Base-by-base conservation (phyloP, 2,888 invertebrate species). In the Euzetes globulus region DNA sequence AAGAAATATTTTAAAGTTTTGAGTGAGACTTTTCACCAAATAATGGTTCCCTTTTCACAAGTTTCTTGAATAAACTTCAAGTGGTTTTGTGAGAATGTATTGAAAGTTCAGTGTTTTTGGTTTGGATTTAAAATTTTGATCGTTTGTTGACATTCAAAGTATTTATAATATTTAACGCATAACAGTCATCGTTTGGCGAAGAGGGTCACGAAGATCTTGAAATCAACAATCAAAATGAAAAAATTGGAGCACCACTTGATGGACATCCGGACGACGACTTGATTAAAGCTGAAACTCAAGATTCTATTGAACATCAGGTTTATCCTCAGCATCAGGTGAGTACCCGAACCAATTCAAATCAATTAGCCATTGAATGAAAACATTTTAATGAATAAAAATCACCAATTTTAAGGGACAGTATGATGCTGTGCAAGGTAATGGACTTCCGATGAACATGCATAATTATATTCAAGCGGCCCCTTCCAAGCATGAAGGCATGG, bases 261-360 rank as follows among this genome's bases (percentile, higher is more conserved):
- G 70, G 25, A 13, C 70, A 70, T 41, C 70, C 70, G 41, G 75
- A 75, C 47, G 75, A 75, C 45, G 75, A 75, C 19, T 29, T 75
- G 52, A 47, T 75, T 22, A 75, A 75, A 41, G 75, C 75, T 33
- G 75, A 75, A 33, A 75, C 72, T 72, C 75, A 75, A 47, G 75
- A 75, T 22, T 47, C 63, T 25, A 17, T 71, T 37, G 75, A 75
- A 29, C 75, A 75, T 27, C 71, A 75, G 50, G 63, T 27, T 11
- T 72, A 72, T 65, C 63, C 60, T 33, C 60, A 72, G 22, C 75
- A 75, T 45, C 75, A 75, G 75, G 75, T 75, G 27, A 33, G 60
- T n/a, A 37, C n/a, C n/a, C 33, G 17, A 63, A 33, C 33, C 4
- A 29, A 37, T 65, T 11, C 15, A 9, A 37, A 60, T 60, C 3